Base-by-base conservation (phyloP, 1,140 invertebrate genomes). In the Neodiprion fabricii region DNA sequence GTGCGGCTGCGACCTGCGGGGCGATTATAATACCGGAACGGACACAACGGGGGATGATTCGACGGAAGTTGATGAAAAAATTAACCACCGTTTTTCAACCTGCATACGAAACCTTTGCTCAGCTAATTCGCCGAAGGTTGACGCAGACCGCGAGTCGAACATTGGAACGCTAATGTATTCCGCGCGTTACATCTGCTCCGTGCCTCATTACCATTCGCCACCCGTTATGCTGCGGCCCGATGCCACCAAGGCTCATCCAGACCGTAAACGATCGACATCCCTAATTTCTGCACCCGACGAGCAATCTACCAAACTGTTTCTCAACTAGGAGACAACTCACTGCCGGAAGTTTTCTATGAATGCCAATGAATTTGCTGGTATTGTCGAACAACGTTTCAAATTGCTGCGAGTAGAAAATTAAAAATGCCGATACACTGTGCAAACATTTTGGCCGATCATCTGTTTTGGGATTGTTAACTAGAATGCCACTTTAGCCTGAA, bases 121-220 rank as follows among this genome's bases (percentile, higher is more conserved):
- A 21, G 68, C 21, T 28, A 69, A 47, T 69, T 47, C 12, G 11
- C 68, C 23, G 7, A 5, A 7, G 10, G 68, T 12, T 69, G 12
- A 61, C 9, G 53, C 9, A 61, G 28, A 23, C 47, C 68, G 47
- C 21, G 10, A 12, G 83, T 86, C 85, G 85, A 83, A 85, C 82
- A 40, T 40, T 40, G 28, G 84, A 82, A 82, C 82, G 79, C 80
- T 87, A 87, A 88, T 88, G 84, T 85, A 87, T 86, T 85, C 85
- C 79, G 84, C 80, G 82, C 81, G 81, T 80, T 84, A 85, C 84
- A 84, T 85, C 83, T 85, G 85, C 82, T 82, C 74, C 71, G 83
- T 83, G 84, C 80, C 67, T 83, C 82, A 87, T 88, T 88, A 87
- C 82, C 86, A 88, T 87, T 86, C 85, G 86, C 86, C 86, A 87